phyloP scores from a whole-genome alignment of 1,140 invertebrate genomes.

The Drosophila willistoni region DNA sequence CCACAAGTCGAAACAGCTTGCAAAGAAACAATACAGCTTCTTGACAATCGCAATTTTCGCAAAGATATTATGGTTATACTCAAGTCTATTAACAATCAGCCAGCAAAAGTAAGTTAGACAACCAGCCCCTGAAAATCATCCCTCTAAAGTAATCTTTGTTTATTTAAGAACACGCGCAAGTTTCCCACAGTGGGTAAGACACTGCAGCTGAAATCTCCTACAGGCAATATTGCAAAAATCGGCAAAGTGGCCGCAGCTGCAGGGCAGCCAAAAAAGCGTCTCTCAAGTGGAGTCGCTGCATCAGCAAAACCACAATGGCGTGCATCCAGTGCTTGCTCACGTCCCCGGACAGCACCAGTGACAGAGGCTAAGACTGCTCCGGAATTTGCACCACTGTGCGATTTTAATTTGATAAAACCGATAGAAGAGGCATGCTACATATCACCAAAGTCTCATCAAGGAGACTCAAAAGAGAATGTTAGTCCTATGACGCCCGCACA shows the following conservation, averaged over 20 bases:
- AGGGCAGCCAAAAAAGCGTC: conserved; percentile 53
- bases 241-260: conserved; percentile 38
- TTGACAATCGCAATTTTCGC: conserved; percentile 86
- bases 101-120: conserved; percentile 49
- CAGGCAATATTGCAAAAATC: conserved; percentile 36
- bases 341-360: neutral
- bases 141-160: conserved; percentile 11
- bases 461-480: conserved; percentile 69
- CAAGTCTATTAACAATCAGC: conserved; percentile 83
- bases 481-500: conserved; percentile 66
- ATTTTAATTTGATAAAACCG: conserved; percentile 47
- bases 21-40: conserved; percentile 86
- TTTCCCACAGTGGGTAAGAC: conserved; percentile 75
- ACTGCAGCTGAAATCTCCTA: conserved; percentile 65
- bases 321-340: neutral
- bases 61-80: conserved; percentile 88
- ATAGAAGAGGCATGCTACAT: conserved; percentile 29
- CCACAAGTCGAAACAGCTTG: conserved; percentile 85
- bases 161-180: conserved; percentile 61
- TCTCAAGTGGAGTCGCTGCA: conserved; percentile 29
- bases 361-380: no score
- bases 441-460: conserved; percentile 36
- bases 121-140: neutral
- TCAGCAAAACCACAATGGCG: conserved; percentile 31
- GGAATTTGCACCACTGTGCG: conserved; percentile 36